Evolutionary conservation across 2,888 invertebrate species (phyloP).

Genomic region (Liodrosophila aerea): DNA sequence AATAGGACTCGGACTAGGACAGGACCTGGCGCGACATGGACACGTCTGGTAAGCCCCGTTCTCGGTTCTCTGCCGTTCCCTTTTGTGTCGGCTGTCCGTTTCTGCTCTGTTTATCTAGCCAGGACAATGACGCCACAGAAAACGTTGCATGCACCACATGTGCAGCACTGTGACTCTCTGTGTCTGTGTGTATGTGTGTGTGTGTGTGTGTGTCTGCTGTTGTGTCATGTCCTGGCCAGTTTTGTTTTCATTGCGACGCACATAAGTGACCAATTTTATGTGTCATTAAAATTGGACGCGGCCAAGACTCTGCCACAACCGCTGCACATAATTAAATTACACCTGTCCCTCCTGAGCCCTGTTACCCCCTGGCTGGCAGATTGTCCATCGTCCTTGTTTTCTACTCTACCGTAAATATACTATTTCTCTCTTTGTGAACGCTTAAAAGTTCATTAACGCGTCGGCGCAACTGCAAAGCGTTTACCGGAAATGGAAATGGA

Average conservation of each 20-base stretch:
- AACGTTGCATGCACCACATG: slow-evolving; percentile 52
- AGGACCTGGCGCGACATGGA: slow-evolving; percentile 4
- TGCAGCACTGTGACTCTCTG: slow-evolving; percentile 37
- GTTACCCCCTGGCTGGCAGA: background rate
- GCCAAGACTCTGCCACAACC: slow-evolving; percentile 20
- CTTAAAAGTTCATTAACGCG: slow-evolving; percentile 75
- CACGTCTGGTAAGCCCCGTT: slow-evolving; percentile 6
- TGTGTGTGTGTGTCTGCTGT: slow-evolving; percentile 28
- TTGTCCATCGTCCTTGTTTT: slow-evolving; percentile 15
- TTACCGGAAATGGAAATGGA: slow-evolving; percentile 57
- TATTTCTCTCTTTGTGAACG: slow-evolving; percentile 46
- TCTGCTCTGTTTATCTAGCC: slow-evolving; percentile 62
- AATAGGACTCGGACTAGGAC: too few species aligned
- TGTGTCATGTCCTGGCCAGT: slow-evolving; percentile 75
- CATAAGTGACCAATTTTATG: slow-evolving; percentile 80
- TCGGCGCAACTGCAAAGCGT: slow-evolving; percentile 42
- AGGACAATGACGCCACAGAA: slow-evolving; percentile 73
- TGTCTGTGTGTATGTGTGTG: slow-evolving; percentile 11
- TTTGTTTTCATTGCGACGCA: slow-evolving; percentile 74
- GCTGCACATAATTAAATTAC: slow-evolving; percentile 75
- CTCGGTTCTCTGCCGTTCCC: too few species aligned
- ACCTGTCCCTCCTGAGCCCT: slow-evolving; percentile 59
- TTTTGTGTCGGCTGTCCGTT: slow-evolving; percentile 1
- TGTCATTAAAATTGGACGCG: slow-evolving; percentile 78
- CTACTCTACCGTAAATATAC: too few species aligned